Evolutionary conservation across 2,888 invertebrate species (phyloP).

Genomic region (Caenorhabditis japonica): DNA sequence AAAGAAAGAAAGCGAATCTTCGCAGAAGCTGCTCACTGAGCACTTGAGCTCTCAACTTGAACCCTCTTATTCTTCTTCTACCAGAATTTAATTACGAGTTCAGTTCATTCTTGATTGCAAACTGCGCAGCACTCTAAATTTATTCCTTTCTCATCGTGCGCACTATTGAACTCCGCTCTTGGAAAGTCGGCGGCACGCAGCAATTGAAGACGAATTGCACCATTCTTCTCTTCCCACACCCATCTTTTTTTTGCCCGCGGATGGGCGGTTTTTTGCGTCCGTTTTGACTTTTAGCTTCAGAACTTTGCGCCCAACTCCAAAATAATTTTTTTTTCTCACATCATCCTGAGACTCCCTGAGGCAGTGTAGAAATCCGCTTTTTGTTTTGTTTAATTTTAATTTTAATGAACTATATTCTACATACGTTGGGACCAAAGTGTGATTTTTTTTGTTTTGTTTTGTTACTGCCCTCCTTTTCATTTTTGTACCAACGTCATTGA

Average conservation of each 20-base stretch:
- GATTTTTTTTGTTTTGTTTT: slow-evolving; percentile 19
- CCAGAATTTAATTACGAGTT: slow-evolving; percentile 35
- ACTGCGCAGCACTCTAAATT: slow-evolving; percentile 5
- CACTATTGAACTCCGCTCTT: slow-evolving; percentile 37
- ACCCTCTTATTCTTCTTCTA: slow-evolving; percentile 24
- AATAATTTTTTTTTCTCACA: slow-evolving; percentile 43
- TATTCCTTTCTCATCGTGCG: slow-evolving; percentile 30
- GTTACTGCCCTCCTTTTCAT: neutral
- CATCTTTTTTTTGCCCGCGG: slow-evolving; percentile 15
- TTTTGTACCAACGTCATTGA: neutral
- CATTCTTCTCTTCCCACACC: too few species aligned
- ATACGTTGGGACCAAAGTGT: slow-evolving; percentile 22
- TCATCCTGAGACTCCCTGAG: slow-evolving; percentile 29
- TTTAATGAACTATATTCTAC: slow-evolving; percentile 30
- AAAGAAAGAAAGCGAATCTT: too few species aligned
- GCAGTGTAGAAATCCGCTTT: slow-evolving; percentile 45
- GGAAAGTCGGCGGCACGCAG: slow-evolving; percentile 34
- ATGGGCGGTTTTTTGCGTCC: slow-evolving; percentile 34
- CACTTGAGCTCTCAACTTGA: neutral
- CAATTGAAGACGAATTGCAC: slow-evolving; percentile 39
- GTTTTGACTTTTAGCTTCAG: slow-evolving; percentile 11
- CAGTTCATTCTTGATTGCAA: slow-evolving; percentile 42
- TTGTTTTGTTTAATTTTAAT: slow-evolving; percentile 34
- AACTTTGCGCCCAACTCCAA: neutral
- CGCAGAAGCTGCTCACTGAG: too few species aligned